Base-by-base conservation (phyloP, 2,888 invertebrate species). In the Torymus texanus region DNA sequence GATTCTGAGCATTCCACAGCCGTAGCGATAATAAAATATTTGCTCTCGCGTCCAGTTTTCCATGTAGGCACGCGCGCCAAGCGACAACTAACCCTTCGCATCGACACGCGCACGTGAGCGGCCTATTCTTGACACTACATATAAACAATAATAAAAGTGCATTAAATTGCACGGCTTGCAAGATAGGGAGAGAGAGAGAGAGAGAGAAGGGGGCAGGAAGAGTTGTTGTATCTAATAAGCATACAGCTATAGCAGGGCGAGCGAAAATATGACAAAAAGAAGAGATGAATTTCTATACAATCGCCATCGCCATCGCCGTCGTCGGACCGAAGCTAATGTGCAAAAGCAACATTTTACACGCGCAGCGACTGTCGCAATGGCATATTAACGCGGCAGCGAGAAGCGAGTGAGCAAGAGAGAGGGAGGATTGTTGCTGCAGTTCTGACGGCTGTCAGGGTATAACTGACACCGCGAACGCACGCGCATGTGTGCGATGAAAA, bases 331-430 rank as follows among this genome's bases (percentile, higher is more conserved):
- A 41, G 41, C 41, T 41, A 41, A 41, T 41, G 41, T 41, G 8
- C 21, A 58, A 50, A n/a, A 14, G 18, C 53, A 51, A 65, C 56
- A 65, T 21, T 74, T 62, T 29, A 41, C 63, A 50, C 59, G 50
- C 50, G 29, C 41, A 11, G 21, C 50, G n/a, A 58, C 55, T 68
- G 78, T 79, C 74, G 78, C 74, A 74, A 79, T 55, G 61, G 61
- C 53, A 16, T 53, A 53, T 71, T 50, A 51, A 66, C 53, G 16
- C 14, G 24, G 41, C 41, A 41, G 41, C 41, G 41, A 41, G 41
- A 41, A 41, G 41, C 41, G 41, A 41, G 41, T 41, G 41, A 41
- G 41, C 41, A 8, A 41, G 41, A 8, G 41, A 41, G 41, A 8
- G 41, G 8, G 41, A 8, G 41, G 41, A 41, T 41, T 61, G 78